Evolutionary conservation across 1,140 invertebrate species (phyloP), one percentile per base, ranked within the genome.

Genomic region (Eulimnadia texana): DNA sequence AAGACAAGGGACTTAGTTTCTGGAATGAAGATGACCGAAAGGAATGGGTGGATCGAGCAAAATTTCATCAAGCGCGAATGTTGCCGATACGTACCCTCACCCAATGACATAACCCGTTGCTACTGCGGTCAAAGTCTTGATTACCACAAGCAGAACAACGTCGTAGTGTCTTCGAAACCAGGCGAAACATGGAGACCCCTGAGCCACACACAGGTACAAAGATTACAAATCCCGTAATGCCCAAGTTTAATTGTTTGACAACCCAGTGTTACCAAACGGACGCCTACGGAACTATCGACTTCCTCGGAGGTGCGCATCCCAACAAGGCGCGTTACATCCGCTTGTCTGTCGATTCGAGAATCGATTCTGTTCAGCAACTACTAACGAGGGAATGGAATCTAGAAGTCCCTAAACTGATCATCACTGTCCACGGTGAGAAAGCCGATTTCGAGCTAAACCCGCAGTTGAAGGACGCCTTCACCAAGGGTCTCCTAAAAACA

Each of bases 281-380:
- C 75, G 93, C 94, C 1, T 98, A 92, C 74, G 95, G 95, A 24
- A 95, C 89, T 22, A 88, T 99, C 52, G 93, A 98, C 74, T 99
- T 99, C 73, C 93, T 97, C 73, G 92, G 93, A 50, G 84, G 91
- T 59, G 84, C 92, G 1, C 92, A 97, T 82, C 91, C 93, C 2
- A 91, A 88, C 63, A 97, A 97, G 79, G 93, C 94, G 49, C 90
- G 94, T 80, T 97, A 95, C 72, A 85, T 96, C 2, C 80, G 93
- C 61, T 75, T 98, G 52, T 84, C 90, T 22, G 89, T 94, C 74
- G 93, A 98, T 74, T 95, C 93, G 9, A 80, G 89, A 64, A 90
- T 93, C 2, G 92, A 97, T 70, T 80, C 90, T 22, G 86, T 98
- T 63, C 81, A 98, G 59, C 88, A 94, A 67, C 77, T 98, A 52